Conservation (phyloP, 2,888 invertebrate species). For the Melipona beecheii region DNA sequence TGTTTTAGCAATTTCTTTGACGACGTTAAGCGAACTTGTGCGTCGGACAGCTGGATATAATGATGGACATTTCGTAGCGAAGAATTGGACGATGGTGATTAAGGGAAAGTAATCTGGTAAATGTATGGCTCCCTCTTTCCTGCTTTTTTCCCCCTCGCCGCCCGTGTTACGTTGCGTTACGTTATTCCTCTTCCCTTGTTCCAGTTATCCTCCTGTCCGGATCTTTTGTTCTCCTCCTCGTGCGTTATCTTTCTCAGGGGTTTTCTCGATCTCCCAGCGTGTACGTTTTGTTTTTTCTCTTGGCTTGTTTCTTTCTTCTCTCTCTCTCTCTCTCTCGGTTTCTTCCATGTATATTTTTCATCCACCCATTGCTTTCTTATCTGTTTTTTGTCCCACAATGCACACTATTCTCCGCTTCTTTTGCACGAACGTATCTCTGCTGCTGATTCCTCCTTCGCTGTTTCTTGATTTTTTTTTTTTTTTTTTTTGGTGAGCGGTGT, state of each 20-base stretch:
- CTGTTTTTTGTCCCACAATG: not conserved
- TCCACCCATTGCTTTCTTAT: not conserved
- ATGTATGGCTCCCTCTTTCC: not conserved
- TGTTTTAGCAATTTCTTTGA: slow-evolving; percentile 28
- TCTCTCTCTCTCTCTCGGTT: not conserved
- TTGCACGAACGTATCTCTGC: not conserved
- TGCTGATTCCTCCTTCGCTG: not conserved
- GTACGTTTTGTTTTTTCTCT: not conserved
- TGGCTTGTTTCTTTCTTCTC: not conserved
- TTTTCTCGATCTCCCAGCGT: not conserved
- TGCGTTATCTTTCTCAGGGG: not conserved
- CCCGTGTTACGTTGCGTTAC: not conserved
- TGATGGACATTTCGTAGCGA: slow-evolving; percentile 10
- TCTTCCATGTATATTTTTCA: not conserved
- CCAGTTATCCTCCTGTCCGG: not conserved
- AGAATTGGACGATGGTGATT: slow-evolving; percentile 21
- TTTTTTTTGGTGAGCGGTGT: not conserved
- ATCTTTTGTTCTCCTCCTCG: no score
- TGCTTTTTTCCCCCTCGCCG: not conserved
- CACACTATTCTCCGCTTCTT: not conserved
- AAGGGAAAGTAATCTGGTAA: slow-evolving; percentile 25
- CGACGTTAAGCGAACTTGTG: slow-evolving; percentile 19
- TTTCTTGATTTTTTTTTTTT: no score
- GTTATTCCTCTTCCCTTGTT: not conserved
- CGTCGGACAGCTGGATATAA: slow-evolving; percentile 9